phyloP scores from a whole-genome alignment of 2,113 vertebrate species.

The Tricholaema leucomelas region DNA sequence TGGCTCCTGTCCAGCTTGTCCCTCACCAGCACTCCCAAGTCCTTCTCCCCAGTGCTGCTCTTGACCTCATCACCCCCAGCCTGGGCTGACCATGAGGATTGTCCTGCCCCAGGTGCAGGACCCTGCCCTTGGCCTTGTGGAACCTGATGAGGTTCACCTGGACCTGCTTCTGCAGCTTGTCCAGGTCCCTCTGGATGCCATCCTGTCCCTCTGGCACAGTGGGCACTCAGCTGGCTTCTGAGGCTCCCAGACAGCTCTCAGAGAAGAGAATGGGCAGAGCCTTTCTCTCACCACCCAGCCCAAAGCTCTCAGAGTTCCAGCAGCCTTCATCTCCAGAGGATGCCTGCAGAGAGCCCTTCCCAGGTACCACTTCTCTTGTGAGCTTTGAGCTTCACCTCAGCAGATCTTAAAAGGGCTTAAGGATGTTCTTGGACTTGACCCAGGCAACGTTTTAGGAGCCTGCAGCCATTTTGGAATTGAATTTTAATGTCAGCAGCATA shows the following conservation, averaged over 20 bases:
- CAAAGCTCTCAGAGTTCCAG: background rate
- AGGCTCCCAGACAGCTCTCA: background rate
- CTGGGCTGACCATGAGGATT: too few species aligned
- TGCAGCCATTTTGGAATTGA: conserved; percentile 35
- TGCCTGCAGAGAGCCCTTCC: background rate
- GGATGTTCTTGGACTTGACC: conserved; percentile 19
- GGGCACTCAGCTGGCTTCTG: too few species aligned
- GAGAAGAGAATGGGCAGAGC: fast-evolving
- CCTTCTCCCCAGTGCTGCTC: too few species aligned
- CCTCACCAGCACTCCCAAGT: too few species aligned
- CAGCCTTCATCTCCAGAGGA: background rate
- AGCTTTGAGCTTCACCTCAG: background rate
- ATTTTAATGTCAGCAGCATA: conserved; percentile 23
- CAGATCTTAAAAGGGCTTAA: conserved; percentile 16
- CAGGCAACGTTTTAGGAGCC: conserved; percentile 21
- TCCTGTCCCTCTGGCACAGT: too few species aligned
- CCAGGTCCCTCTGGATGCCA: too few species aligned
- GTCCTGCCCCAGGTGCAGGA: too few species aligned
- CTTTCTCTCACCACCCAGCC: background rate
- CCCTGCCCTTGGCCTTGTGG: too few species aligned
- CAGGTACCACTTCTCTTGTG: background rate
- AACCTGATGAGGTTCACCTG: too few species aligned
- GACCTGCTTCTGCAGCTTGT: too few species aligned
- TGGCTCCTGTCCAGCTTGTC: too few species aligned
- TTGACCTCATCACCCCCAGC: too few species aligned